Evolutionary conservation across 2,113 vertebrate species (phyloP).

Genomic region (Cyprinodon tularosa): DNA sequence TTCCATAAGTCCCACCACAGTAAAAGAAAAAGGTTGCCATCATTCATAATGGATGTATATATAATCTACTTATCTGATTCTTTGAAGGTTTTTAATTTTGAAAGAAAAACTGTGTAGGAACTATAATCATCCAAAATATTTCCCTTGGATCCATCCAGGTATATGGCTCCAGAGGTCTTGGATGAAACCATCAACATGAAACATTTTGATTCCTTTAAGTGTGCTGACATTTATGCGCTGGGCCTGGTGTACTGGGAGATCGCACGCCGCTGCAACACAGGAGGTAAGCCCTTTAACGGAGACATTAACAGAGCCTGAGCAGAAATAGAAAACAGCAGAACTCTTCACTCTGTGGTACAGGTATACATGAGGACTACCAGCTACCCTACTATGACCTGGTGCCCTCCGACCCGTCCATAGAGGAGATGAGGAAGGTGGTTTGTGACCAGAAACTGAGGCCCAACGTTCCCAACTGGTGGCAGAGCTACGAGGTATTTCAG

Average conservation of each 20-base stretch:
- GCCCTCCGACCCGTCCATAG: slow-evolving; percentile 97
- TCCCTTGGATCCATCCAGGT: slow-evolving; percentile 74
- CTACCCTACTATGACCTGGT: slow-evolving; percentile 97
- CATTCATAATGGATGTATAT: too few relatives aligned
- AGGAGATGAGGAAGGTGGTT: slow-evolving; percentile 99
- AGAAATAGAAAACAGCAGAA: neutral
- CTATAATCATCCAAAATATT: neutral
- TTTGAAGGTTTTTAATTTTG: too few relatives aligned
- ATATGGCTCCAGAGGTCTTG: slow-evolving; percentile 98
- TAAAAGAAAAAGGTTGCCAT: too few relatives aligned
- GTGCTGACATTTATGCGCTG: slow-evolving; percentile 95
- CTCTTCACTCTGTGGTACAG: slow-evolving; percentile 61
- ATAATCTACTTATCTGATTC: too few relatives aligned
- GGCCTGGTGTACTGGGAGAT: slow-evolving; percentile 99
- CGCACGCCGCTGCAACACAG: slow-evolving; percentile 91
- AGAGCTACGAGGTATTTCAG: slow-evolving; percentile 92
- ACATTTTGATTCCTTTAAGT: slow-evolving; percentile 99
- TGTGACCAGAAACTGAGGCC: slow-evolving; percentile 96
- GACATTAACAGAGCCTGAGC: accelerated
- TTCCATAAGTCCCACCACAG: too few relatives aligned
- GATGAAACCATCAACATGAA: slow-evolving; percentile 99
- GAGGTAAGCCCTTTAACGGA: slow-evolving; percentile 80
- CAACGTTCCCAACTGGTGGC: slow-evolving; percentile 99
- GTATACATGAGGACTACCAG: slow-evolving; percentile 98
- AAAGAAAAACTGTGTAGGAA: neutral